Conservation (phyloP, 92 coral and sea anemone species). For the Chrysogorgia sp. region DNA sequence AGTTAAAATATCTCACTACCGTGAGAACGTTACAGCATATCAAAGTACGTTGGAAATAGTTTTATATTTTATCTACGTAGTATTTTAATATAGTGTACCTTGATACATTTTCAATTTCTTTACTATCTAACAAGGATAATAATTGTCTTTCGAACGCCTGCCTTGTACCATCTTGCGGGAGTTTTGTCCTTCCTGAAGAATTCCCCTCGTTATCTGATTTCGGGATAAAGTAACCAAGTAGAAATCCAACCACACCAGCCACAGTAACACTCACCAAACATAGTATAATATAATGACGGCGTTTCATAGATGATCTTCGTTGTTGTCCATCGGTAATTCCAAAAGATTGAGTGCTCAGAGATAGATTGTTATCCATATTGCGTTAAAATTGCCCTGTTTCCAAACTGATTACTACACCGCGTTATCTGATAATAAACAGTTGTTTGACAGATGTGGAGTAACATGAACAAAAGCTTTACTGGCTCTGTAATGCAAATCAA, state of each 20-base stretch:
- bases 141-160: not conserved
- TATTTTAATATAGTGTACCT: constrained; percentile 1
- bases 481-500: not conserved
- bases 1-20: no score
- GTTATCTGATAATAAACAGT: not conserved
- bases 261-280: constrained; percentile 23
- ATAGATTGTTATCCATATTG: not conserved
- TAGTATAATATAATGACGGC: constrained; percentile 4
- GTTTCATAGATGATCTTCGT: not conserved
- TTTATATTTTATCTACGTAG: no score
- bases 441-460: not conserved
- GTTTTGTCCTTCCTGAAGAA: not conserved
- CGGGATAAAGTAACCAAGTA: constrained; percentile 47
- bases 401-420: no score
- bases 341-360: constrained; percentile 22
- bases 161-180: not conserved
- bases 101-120: constrained; percentile 19
- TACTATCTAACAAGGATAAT: constrained; percentile 2
- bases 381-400: no score
- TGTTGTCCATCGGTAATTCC: not conserved
- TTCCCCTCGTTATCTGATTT: constrained; percentile 8
- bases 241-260: constrained; percentile 34
- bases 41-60: no score
- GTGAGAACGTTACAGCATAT: no score
- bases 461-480: not conserved